A percentile compares a stretch with the other conserved stretches of the same genome.
Evolutionary conservation across 2,888 invertebrate genomes (phyloP).

Genomic region (Xylota segnis): DNA sequence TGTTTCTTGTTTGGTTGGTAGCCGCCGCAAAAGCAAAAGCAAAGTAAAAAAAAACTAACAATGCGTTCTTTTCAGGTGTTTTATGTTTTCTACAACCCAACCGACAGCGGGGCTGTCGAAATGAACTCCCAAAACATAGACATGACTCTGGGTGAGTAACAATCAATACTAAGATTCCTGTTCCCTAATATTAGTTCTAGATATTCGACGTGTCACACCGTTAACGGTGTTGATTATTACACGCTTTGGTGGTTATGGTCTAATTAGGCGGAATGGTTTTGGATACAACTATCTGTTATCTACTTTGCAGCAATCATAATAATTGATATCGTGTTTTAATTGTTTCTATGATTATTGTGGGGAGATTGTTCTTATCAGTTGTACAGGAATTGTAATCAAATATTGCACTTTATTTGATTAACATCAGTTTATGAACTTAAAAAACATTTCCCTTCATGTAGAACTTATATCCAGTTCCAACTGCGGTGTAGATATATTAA

Average conservation of each 20-base stretch:
- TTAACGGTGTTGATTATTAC: slow-evolving; percentile 23
- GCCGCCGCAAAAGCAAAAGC: neutral
- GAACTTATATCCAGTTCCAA: neutral
- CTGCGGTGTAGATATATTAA: neutral
- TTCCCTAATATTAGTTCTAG: slow-evolving; percentile 8
- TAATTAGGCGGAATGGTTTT: slow-evolving; percentile 40
- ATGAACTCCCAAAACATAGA: slow-evolving; percentile 93
- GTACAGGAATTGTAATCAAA: neutral
- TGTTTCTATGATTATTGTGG: neutral
- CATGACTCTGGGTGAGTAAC: slow-evolving; percentile 91
- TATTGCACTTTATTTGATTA: slow-evolving; percentile 1
- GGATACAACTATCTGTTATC: slow-evolving; percentile 9
- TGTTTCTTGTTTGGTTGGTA: neutral
- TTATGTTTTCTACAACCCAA: slow-evolving; percentile 89
- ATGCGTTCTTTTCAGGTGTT: slow-evolving; percentile 80
- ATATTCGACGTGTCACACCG: slow-evolving; percentile 78
- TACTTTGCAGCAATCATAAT: slow-evolving; percentile 8
- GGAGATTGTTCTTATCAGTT: slow-evolving; percentile 14
- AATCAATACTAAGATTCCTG: slow-evolving; percentile 18
- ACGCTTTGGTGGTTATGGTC: slow-evolving; percentile 29
- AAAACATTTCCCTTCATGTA: too few species aligned
- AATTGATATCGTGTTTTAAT: slow-evolving; percentile 8
- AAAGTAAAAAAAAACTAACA: slow-evolving; percentile 21
- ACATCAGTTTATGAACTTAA: neutral
- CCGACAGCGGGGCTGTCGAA: slow-evolving; percentile 92